Conservation (phyloP, 2,888 invertebrate genomes). For the Calameuta pallipes region DNA sequence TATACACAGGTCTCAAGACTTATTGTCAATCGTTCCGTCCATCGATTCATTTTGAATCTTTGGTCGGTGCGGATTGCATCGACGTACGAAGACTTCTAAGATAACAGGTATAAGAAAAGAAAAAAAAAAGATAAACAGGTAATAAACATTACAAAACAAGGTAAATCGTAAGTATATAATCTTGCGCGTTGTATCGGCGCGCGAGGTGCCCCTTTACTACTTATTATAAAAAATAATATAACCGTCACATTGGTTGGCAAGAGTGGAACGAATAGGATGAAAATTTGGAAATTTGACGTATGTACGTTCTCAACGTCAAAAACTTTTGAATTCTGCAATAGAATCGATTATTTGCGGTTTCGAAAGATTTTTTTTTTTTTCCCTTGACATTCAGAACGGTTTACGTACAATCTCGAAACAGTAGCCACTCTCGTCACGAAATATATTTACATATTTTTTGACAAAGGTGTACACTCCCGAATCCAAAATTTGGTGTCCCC, state of each 20-base stretch:
- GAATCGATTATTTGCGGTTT: too few species aligned
- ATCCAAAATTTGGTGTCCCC: too few species aligned
- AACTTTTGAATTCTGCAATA: too few species aligned
- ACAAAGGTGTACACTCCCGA: too few species aligned
- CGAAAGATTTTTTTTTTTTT: slow-evolving; percentile 11
- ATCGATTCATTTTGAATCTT: slow-evolving; percentile 19
- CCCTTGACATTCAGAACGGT: slow-evolving; percentile 5
- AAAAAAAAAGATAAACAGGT: slow-evolving; percentile 23
- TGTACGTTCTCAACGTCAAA: too few species aligned
- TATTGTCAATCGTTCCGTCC: neutral
- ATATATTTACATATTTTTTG: neutral
- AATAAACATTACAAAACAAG: slow-evolving; percentile 9
- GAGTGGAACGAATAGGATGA: neutral
- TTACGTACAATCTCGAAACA: slow-evolving; percentile 12
- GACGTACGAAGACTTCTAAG: neutral
- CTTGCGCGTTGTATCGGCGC: slow-evolving; percentile 71
- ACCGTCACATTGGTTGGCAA: neutral
- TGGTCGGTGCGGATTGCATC: slow-evolving; percentile 3
- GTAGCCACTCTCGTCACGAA: neutral
- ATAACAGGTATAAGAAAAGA: slow-evolving; percentile 26
- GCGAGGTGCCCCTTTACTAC: slow-evolving; percentile 52
- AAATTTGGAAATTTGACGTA: too few species aligned
- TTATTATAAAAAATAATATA: slow-evolving; percentile 13
- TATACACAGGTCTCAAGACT: neutral
- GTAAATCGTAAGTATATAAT: slow-evolving; percentile 68